These are phyloP conservation scores for Urophycis tenuis DNA, from an alignment of 2,797 vertebrate species.

Conservation along the genomic window DNA sequence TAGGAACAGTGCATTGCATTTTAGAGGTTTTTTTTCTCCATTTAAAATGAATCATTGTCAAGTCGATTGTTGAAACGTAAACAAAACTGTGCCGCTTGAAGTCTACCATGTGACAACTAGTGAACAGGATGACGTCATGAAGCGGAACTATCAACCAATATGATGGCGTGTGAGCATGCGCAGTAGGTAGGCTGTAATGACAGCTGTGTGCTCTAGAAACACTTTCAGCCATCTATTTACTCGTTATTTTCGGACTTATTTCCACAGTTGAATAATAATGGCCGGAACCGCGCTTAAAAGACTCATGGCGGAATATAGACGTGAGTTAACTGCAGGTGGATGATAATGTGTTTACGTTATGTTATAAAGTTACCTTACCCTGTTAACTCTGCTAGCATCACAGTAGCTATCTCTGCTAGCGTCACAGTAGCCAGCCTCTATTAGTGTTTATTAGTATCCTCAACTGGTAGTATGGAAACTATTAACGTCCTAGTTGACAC, in stretches of 20 bases:
- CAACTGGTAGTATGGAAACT: not conserved
- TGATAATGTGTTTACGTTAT: not conserved
- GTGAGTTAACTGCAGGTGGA: conserved; percentile 49
- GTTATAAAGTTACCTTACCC: not conserved
- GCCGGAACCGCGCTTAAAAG: conserved; percentile 74
- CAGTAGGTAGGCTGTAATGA: not conserved
- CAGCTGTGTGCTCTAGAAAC: not conserved
- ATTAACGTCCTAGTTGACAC: not conserved
- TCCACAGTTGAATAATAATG: conserved; percentile 42
- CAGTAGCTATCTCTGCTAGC: not conserved
- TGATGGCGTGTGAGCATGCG: not conserved
- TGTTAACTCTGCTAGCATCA: not conserved
- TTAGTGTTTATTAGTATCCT: not conserved
- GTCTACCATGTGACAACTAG: not conserved
- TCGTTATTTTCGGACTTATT: not conserved
- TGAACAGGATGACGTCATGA: not conserved
- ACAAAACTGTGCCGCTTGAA: not conserved
- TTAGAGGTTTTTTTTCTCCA: too few species aligned
- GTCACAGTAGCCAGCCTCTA: not conserved
- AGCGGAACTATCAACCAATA: not conserved
- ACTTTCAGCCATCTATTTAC: not conserved
- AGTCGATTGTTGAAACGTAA: too few species aligned
- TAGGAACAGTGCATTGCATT: not conserved
- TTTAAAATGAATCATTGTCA: too few species aligned
- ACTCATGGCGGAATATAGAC: conserved; percentile 77